Conservation (phyloP, 1,140 invertebrate genomes). For the Procambarus clarkii region DNA sequence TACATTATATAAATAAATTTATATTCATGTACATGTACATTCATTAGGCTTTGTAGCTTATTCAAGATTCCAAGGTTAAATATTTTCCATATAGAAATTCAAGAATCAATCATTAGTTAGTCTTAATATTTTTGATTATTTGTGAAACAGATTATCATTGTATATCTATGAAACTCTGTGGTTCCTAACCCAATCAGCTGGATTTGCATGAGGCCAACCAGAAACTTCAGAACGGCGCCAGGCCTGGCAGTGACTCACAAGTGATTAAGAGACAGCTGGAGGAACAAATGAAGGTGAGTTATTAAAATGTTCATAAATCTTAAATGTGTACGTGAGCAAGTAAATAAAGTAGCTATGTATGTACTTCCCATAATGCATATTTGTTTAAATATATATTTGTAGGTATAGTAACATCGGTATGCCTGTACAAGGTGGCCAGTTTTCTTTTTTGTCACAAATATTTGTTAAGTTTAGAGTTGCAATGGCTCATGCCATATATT, state of each 20-base stretch:
- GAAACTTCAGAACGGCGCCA: slow-evolving; percentile 81
- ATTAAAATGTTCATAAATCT: not conserved
- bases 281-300: slow-evolving; percentile 76
- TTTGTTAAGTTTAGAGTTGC: too few species aligned
- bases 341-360: too few species aligned
- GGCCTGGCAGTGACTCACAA: slow-evolving; percentile 80
- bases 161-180: not conserved
- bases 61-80: not conserved
- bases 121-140: not conserved
- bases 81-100: not conserved
- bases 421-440: too few species aligned
- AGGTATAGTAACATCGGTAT: too few species aligned
- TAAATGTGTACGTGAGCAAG: not conserved
- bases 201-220: slow-evolving; percentile 88
- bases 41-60: not conserved
- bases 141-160: not conserved
- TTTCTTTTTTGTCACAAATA: too few species aligned
- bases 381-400: too few species aligned
- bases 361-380: too few species aligned
- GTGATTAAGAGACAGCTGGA: slow-evolving; percentile 83
- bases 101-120: not conserved
- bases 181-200: slow-evolving; percentile 78
- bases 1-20: too few species aligned
- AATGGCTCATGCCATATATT: too few species aligned
- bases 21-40: too few species aligned